phyloP scores from a whole-genome alignment of 2,113 vertebrate genomes.

The Otocyon megalotis region DNA sequence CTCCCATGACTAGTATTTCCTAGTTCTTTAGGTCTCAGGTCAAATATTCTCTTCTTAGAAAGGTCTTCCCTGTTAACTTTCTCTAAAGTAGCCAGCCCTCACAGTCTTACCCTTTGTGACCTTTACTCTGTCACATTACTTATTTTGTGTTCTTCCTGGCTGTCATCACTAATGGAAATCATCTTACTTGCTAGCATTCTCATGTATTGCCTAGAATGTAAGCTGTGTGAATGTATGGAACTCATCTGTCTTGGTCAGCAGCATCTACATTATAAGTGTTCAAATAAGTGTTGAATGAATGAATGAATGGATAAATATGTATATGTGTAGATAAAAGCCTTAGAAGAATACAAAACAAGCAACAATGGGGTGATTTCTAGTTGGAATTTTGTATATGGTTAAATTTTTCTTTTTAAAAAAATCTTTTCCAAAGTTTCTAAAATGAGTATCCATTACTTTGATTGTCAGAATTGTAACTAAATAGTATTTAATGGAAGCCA shows the following conservation, averaged over 20 bases:
- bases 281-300: not conserved
- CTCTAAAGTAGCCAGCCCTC: not conserved
- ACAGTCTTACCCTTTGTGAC: not conserved
- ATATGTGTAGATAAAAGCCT: not conserved
- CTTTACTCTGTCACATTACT: not conserved
- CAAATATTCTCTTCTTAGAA: not conserved
- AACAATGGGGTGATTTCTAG: not conserved
- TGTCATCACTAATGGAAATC: not conserved
- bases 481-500: not conserved
- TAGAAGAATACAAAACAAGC: not conserved
- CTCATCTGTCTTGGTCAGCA: not conserved
- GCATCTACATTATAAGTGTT: not conserved
- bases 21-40: not conserved
- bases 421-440: not conserved
- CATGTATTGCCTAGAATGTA: not conserved
- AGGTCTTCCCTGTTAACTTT: not conserved
- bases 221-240: not conserved
- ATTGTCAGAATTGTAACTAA: slow-evolving; percentile 41
- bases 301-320: not conserved
- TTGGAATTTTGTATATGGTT: slow-evolving; percentile 34
- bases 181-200: not conserved
- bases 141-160: not conserved
- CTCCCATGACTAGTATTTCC: not conserved
- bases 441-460: not conserved
- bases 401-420: not conserved